Percentiles rank a stretch among this genome's conserved stretches.
These are phyloP conservation scores for Phengaris alcon DNA, from an alignment of 2,888 invertebrate genomes.

Conservation along the genomic window DNA sequence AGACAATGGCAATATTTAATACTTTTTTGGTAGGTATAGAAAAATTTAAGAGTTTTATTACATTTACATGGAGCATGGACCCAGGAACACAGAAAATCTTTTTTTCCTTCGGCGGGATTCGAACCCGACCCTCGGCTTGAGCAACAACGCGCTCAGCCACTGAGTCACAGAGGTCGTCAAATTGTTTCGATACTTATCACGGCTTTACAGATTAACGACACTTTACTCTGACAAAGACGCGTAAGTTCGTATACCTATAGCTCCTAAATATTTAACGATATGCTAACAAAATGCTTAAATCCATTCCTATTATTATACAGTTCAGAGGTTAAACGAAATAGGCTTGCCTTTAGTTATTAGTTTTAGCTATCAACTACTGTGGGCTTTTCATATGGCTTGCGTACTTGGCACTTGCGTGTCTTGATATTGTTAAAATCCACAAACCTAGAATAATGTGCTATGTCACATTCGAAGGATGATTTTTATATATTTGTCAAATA, in stretches of 20 bases:
- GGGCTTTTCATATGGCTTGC: conserved; percentile 9
- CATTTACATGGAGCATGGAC: no score
- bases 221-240: background rate
- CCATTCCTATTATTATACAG: background rate
- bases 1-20: no score
- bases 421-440: background rate
- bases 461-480: background rate
- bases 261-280: background rate
- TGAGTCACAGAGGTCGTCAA: no score
- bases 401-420: conserved; percentile 5
- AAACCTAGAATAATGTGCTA: background rate
- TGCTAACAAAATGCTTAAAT: background rate
- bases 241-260: background rate
- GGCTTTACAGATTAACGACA: background rate
- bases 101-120: no score
- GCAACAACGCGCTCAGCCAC: no score
- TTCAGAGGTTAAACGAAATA: conserved; percentile 6
- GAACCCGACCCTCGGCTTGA: no score
- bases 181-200: no score
- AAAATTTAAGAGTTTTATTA: no score
- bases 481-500: background rate
- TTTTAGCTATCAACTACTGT: conserved; percentile 2
- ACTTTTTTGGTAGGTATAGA: no score
- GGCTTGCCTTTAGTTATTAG: background rate
- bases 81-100: no score